Evolutionary conservation across 2,113 vertebrate species (phyloP), one percentile per base, ranked within the genome.

Genomic region (Phylloscopus trochilus): DNA sequence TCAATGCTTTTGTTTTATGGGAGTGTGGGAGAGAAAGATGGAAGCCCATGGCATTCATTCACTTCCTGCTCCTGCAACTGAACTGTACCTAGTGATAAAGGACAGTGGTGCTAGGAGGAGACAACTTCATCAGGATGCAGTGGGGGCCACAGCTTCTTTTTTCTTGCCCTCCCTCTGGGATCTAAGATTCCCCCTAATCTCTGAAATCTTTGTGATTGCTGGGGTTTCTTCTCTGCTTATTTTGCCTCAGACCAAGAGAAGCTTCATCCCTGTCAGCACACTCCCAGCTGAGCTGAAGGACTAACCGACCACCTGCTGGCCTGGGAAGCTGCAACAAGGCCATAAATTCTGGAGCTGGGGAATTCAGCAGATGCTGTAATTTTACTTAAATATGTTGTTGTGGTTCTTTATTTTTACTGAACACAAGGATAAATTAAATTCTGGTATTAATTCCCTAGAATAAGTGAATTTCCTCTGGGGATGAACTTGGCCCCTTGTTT

Each of bases 271-370:
- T 43, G 27, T 70, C 83, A 75, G 59, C 7, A 44, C 3, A 17
- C 85, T 86, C 63, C 1, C 5, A 92, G 81, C 75, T 52, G 83
- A 94, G 89, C 94, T 96, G 90, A 95, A 92, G 95, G 94, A 87
- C 93, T 93, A 82, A 89, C 78, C 94, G 84, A 89, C 81, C 95
- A 96, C 96, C 95, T 97, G 95, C 96, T 92, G 89, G 86, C 87
- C 92, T 44, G 44, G 89, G 93, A 91, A 91, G 78, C 51, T 6
- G 3, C 28, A 64, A 75, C 81, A 84, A 46, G 82, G 89, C 92
- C 37, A 18, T 80, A 89, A 90, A 95, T 95, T 89, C 84, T 89
- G 59, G 26, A 30, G 72, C 73, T 89, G 62, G 20, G 75, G 79
- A 91, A 82, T 96, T 92, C 87, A 75, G 88, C 93, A 96, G 94